Conservation (phyloP, 2,888 invertebrate species). For the Gastracanthus pulcherrimus region DNA sequence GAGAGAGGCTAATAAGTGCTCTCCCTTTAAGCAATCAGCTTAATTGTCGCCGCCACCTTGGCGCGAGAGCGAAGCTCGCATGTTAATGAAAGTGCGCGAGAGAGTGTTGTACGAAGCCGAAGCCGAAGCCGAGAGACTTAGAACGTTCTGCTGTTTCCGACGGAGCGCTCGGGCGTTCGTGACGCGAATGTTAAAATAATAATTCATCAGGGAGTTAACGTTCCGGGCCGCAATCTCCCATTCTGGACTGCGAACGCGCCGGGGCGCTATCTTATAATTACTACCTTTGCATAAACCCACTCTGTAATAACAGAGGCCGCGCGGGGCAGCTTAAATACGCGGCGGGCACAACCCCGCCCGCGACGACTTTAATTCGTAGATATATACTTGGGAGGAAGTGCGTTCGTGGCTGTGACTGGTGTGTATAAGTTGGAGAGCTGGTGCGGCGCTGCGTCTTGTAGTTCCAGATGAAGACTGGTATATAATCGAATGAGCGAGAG, state of each 20-base stretch:
- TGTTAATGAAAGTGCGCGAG: conserved; percentile 42
- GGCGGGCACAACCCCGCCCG: no score
- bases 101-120: neutral
- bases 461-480: no score
- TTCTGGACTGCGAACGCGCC: no score
- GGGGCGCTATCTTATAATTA: conserved; percentile 38
- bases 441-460: no score
- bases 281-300: conserved; percentile 48
- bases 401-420: no score
- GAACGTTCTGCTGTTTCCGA: neutral
- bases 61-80: conserved; percentile 43
- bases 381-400: no score
- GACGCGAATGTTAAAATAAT: conserved; percentile 56
- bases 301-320: conserved; percentile 27
- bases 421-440: no score
- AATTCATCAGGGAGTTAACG: conserved; percentile 52
- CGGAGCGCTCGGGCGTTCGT: conserved; percentile 26
- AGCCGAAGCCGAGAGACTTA: neutral
- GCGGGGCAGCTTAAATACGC: no score
- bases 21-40: conserved; percentile 58
- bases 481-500: no score
- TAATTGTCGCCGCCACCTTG: conserved; percentile 57
- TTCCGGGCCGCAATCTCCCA: no score
- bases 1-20: conserved; percentile 49
- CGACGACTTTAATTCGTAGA: conserved; percentile 10